A percentile compares a stretch with the other conserved stretches of the same genome.
phyloP scores from a whole-genome alignment of 2,888 invertebrate genomes.

The Eilema caniola region DNA sequence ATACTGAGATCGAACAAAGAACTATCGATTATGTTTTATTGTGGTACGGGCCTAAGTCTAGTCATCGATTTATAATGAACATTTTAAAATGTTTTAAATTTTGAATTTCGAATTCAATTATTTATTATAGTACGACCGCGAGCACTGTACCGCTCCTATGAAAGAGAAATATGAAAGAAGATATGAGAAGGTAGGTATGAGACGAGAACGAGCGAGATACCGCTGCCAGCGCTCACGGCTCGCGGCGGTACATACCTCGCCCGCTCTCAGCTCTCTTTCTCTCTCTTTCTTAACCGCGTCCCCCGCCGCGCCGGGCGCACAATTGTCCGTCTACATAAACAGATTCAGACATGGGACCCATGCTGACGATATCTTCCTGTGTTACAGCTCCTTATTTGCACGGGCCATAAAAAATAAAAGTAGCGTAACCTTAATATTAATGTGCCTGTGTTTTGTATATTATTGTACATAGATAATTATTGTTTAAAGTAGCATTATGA shows the following conservation, averaged over 20 bases:
- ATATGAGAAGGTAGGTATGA: too few species aligned
- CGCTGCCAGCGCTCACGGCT: too few species aligned
- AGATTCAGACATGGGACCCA: not conserved
- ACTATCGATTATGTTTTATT: too few species aligned
- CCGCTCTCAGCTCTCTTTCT: too few species aligned
- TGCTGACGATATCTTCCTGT: not conserved
- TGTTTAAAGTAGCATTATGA: constrained; percentile 47
- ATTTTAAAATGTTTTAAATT: not conserved
- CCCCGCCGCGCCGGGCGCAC: too few species aligned
- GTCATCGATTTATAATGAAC: not conserved
- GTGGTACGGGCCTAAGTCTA: not conserved
- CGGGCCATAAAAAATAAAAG: not conserved
- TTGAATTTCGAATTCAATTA: not conserved
- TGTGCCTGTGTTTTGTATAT: constrained; percentile 63
- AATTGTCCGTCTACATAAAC: not conserved
- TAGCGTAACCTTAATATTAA: constrained; percentile 37
- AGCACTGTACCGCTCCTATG: too few species aligned
- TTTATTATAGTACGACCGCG: not conserved
- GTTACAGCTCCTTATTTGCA: not conserved
- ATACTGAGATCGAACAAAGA: too few species aligned
- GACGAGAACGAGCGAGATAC: too few species aligned
- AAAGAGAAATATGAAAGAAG: too few species aligned
- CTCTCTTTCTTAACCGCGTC: too few species aligned
- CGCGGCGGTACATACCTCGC: too few species aligned
- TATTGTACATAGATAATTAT: constrained; percentile 71